Evolutionary conservation across 2,888 invertebrate species (phyloP), one percentile per base, ranked within the genome.

Genomic region (Dendrolimus houi): DNA sequence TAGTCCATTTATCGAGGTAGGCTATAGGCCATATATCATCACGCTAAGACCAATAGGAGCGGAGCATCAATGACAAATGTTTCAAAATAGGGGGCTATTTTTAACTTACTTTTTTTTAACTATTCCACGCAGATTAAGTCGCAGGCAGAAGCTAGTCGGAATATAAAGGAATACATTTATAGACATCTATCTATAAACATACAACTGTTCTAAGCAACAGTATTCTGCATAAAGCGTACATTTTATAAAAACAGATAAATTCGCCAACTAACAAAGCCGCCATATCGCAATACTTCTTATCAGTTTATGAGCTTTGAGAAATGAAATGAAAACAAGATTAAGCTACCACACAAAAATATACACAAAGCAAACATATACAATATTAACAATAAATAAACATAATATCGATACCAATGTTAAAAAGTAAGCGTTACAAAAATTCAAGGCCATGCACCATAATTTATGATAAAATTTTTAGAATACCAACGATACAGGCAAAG

Each of bases 361-460:
- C n/a, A n/a, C 17, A 47, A 53, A 53, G 13, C 53, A 8, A 17
- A n/a, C 13, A n/a, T n/a, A n/a, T n/a, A n/a, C 53, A 53, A 53
- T n/a, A n/a, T n/a, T 14, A 53, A 53, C 17, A 17, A 29, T 53
- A 53, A 14, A 53, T 17, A 53, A 17, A 14, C 10, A 13, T 13
- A 53, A 53, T 53, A 17, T 47, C 9, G 47, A 47, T 10, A 29
- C 6, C 3, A 47, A 8, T 3, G 12, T 47, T 47, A 9, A 47
- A 66, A 65, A 64, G 58, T 59, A 60, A 68, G 61, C 60, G 58
- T 61, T 61, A 60, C 29, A 62, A 64, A 65, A 64, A 67, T 64
- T 66, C 69, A 68, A 69, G 69, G 65, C 7, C 60, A 59, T 52
- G 9, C 9, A 8, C 47, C 47, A 12, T 62, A 58, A 58, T 58